Percentiles rank a stretch among this genome's conserved stretches.
Evolutionary conservation across 2,888 invertebrate species (phyloP).

Genomic region (Encarsia formosa): DNA sequence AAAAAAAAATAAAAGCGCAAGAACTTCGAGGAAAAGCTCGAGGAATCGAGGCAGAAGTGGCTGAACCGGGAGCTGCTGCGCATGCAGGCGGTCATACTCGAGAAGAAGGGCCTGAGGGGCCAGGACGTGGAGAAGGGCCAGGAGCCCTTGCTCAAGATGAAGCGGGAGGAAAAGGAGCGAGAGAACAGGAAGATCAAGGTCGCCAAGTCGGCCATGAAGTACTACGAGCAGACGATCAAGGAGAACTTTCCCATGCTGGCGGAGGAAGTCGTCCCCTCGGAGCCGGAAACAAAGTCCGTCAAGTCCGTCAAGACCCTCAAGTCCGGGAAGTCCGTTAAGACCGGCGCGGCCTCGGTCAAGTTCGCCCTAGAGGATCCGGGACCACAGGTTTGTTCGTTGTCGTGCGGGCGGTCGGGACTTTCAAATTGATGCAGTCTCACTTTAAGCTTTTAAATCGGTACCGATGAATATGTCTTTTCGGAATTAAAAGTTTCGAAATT

Average conservation of each 20-base stretch:
- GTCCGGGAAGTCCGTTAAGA: background rate
- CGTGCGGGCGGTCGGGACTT: too few species aligned
- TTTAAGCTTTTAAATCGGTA: too few species aligned
- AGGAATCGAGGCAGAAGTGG: conserved; percentile 46
- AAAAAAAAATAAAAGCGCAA: background rate
- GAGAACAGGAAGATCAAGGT: conserved; percentile 58
- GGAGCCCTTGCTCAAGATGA: conserved; percentile 59
- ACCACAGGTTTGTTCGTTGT: too few species aligned
- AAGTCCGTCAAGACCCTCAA: background rate
- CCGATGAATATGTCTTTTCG: too few species aligned
- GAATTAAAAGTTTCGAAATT: too few species aligned
- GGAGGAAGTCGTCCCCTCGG: background rate
- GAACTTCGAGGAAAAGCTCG: conserved; percentile 1
- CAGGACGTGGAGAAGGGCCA: conserved; percentile 60
- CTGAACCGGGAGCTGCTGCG: conserved; percentile 63
- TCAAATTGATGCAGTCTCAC: too few species aligned
- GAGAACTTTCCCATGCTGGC: conserved; percentile 58
- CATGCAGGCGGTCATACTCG: conserved; percentile 61
- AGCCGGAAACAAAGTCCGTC: background rate
- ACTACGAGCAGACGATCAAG: conserved; percentile 65
- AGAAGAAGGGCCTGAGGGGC: conserved; percentile 61
- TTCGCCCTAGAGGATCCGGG: too few species aligned
- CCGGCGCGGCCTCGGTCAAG: too few species aligned
- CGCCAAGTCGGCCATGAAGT: conserved; percentile 57
- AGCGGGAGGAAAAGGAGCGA: conserved; percentile 58